Conservation (phyloP, 2,888 invertebrate species). For the Emmelina monodactyla region DNA sequence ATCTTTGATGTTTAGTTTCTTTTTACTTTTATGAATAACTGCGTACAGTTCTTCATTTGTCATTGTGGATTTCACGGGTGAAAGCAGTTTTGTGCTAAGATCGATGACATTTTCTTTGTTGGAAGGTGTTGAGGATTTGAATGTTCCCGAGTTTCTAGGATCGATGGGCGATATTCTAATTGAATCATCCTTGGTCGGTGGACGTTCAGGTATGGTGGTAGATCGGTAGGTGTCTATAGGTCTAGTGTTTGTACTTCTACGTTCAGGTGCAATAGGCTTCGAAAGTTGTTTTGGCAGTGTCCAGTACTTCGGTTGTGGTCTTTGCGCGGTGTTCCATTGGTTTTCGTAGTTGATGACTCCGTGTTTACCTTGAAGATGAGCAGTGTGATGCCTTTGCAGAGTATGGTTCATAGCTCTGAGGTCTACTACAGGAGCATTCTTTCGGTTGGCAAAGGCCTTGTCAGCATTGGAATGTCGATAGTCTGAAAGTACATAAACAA, state of each 20-base stretch:
- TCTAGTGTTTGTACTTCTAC: constrained; percentile 13
- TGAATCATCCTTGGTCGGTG: constrained; percentile 36
- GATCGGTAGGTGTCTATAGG: constrained; percentile 6
- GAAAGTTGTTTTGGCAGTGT: constrained; percentile 58
- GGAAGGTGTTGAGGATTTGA: constrained; percentile 75
- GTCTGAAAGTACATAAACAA: constrained; percentile 64
- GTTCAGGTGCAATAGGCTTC: constrained; percentile 18
- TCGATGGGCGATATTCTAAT: constrained; percentile 74
- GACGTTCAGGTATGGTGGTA: constrained; percentile 10
- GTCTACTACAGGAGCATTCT: constrained; percentile 30
- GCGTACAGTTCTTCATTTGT: constrained; percentile 81
- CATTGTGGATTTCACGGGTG: constrained; percentile 77
- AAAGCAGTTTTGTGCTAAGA: constrained; percentile 60
- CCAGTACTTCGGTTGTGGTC: constrained; percentile 63
- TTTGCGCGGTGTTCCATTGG: constrained; percentile 22
- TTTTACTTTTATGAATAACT: constrained; percentile 79
- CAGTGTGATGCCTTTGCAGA: constrained; percentile 34
- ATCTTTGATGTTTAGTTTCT: constrained; percentile 73
- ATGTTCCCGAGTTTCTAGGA: constrained; percentile 65
- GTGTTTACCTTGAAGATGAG: constrained; percentile 42
- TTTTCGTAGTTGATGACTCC: constrained; percentile 38
- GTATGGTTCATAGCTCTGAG: constrained; percentile 36
- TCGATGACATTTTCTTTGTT: constrained; percentile 57
- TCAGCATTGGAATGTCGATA: constrained; percentile 73
- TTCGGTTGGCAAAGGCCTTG: constrained; percentile 42